Evolutionary conservation across 2,113 vertebrate genomes (phyloP), one percentile per base, ranked within the genome.

Genomic region (Seriola quinqueradiata): DNA sequence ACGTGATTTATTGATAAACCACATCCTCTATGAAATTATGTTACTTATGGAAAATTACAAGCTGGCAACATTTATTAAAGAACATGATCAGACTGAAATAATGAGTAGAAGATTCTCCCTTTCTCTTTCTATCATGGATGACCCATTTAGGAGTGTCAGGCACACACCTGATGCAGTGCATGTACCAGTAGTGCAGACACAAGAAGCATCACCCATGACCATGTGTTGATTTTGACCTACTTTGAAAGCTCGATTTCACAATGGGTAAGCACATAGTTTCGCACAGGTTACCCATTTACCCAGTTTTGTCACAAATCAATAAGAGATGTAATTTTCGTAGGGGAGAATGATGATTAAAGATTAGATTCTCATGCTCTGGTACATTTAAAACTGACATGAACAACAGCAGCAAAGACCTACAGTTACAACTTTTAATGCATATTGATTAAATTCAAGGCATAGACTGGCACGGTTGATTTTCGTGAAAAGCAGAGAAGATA

Each of bases 231-330:
- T 71, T 19, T 66, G 59, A 81, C 74, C 77, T 55, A 79, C n/a
- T 83, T 79, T 83, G 25, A 79, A 68, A 63, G 70, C 63, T 70
- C 48, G 23, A 78, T 73, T 83, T 85, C 64, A 79, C 46, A 55
- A 61, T 21, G 34, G 52, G 14, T 25, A 21, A 71, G 25, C 2
- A 32, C 1, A 9, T 67, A 12, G 9, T 44, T 72, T 60, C 19
- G 34, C 59, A 4, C 2, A 42, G 48, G 17, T 83, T 65, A 70
- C 25, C 44, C 17, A 38, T 23, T 70, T 44, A 54, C 17, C 16
- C 0, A 23, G 14, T 28, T 66, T 48, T 70, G 21, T 63, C 36
- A 54, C n/a, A 16, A 44, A 85, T 65, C 23, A 66, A 77, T 57
- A 4, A 0, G 2, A 44, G 2, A 28, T 23, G 4, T 28, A 0